Conservation (phyloP, 1,140 invertebrate species). For the Solenopsis fugax region DNA sequence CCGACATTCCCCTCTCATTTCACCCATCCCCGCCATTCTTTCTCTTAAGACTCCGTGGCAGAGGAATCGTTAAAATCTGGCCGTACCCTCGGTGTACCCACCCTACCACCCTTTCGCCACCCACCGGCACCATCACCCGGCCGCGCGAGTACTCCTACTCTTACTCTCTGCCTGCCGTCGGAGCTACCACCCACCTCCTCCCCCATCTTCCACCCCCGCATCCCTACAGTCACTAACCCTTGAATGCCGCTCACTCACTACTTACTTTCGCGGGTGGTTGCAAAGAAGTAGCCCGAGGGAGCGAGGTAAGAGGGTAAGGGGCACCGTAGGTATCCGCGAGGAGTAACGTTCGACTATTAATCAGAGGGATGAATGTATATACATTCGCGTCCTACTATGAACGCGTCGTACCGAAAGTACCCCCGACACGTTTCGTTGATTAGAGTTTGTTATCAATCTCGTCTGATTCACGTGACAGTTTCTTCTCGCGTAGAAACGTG, state of each 20-base stretch:
- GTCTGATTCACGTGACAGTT: constrained; percentile 20
- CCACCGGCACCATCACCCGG: constrained; percentile 63
- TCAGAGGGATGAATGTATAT: constrained; percentile 68
- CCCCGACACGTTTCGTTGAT: constrained; percentile 19
- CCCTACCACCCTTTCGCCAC: constrained; percentile 72
- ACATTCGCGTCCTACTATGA: constrained; percentile 13
- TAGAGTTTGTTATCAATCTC: constrained; percentile 33
- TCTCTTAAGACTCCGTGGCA: constrained; percentile 87
- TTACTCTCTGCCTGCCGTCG: constrained; percentile 66
- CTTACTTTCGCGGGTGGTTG: constrained; percentile 82
- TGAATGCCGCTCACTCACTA: constrained; percentile 84
- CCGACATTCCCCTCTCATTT: constrained; percentile 81
- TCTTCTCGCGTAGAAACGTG: background rate
- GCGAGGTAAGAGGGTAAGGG: constrained; percentile 62
- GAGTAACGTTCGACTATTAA: constrained; percentile 75
- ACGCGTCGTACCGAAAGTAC: constrained; percentile 11
- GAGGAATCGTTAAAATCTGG: constrained; percentile 87
- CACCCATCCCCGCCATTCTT: constrained; percentile 85
- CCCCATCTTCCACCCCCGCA: constrained; percentile 25
- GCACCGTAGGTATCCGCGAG: constrained; percentile 55
- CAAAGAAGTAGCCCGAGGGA: constrained; percentile 72
- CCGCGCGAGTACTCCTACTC: constrained; percentile 63
- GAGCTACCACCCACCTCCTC: constrained; percentile 61
- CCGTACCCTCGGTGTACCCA: constrained; percentile 82
- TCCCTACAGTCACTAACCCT: constrained; percentile 83